Evolutionary conservation across 2,888 invertebrate genomes (phyloP), one percentile per base, ranked within the genome.

Genomic region (Drosophila birchii): DNA sequence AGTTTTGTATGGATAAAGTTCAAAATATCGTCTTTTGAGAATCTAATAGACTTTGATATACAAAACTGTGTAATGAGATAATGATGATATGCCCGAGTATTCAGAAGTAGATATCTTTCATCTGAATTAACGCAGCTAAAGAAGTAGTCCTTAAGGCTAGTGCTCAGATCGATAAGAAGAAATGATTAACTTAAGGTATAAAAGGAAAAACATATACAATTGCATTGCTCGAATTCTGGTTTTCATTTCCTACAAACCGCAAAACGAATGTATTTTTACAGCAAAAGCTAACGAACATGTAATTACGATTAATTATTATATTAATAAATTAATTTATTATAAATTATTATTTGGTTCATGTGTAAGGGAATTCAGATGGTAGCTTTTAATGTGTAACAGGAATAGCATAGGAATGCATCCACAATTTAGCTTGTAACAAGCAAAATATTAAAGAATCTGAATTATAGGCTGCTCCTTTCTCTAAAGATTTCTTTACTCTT

Each of bases 1-100:
- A 64, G 36, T 59, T 76, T 23, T 55, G 29, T 32, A 20, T 45
- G n/a, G n/a, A 32, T 5, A n/a, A 23, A 39, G 23, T 41, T 49
- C 1, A 12, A 26, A 36, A 36, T 55, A 36, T 34, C 34, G 20
- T 36, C 20, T 34, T 51, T 51, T 51, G 51, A 34, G 51, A 51
- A 51, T 51, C 20, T 51, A 34, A 51, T 34, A 51, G 34, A 51
- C 34, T 41, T 59, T 60, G 14, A 60, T 9, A 60, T 41, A 36
- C 32, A 56, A 39, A 60, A 29, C 18, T 29, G 38, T 8, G 7
- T 57, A 29, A 38, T 59, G 36, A 20, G 20, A 51, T 14, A 8
- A 9, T 34, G 8, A 18, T 16, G 20, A 34, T 3, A 51, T 20
- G 34, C 20, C 34, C 8, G 9, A 20, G 5, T 23, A 51, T 36